Base-by-base conservation (phyloP, 1,140 invertebrate genomes). In the Phenacoccus solenopsis region DNA sequence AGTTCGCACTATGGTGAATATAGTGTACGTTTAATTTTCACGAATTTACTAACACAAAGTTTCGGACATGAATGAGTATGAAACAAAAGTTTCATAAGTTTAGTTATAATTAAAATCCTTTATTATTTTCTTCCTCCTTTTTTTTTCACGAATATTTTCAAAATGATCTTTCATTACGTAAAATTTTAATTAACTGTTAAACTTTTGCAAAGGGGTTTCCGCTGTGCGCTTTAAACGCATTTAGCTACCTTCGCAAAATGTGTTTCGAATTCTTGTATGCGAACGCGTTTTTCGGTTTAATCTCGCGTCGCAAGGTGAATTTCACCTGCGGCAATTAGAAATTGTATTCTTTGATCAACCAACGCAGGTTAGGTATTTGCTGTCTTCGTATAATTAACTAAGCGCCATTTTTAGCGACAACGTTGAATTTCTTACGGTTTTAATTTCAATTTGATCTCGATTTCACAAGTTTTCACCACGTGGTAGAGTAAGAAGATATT, bases 21-120 rank as follows among this genome's bases (percentile, higher is more conserved):
- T 49, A 49, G n/a, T n/a, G n/a, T 49, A 49, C 38, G 38, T 49
- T 49, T 49, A 49, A 49, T 49, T 49, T 49, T 49, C 38, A 49
- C 20, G 38, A 49, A 49, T 49, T 49, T n/a, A 3, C 38, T 49
- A 49, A 49, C 20, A 49, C 20, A 49, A 49, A 49, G 38, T 49
- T 49, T 49, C 20, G 38, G 38, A 49, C 38, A 49, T n/a, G 38
- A 49, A 49, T 49, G 38, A 49, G 38, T 49, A 49, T 49, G 38
- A 49, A 49, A 49, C 38, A 49, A 49, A 49, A 49, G 38, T 49
- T 49, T 49, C 38, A 49, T 49, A 49, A 49, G 38, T 49, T 49
- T 49, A n/a, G 20, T 49, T 49, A 49, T 49, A 49, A 49, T 49
- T 49, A 49, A 49, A 49, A 49, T 49, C 38, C 38, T 49, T 49